Conservation (phyloP, 2,797 vertebrate species). For the Hippopotamyrus pictus region DNA sequence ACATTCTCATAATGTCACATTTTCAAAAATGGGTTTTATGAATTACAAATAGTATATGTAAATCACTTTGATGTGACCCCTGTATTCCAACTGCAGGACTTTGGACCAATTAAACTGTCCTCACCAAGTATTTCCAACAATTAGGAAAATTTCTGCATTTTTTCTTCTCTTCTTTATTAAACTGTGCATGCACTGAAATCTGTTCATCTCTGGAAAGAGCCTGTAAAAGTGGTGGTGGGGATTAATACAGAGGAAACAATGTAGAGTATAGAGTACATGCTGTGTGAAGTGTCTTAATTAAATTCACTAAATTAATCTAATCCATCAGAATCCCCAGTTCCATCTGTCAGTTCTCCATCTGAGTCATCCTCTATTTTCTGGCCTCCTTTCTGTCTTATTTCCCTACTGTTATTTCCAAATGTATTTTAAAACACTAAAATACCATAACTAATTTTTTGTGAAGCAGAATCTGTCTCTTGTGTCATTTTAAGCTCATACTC, state of each 20-base stretch:
- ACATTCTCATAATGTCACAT: background rate
- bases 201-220: background rate
- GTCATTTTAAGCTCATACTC: background rate
- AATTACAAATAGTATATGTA: background rate
- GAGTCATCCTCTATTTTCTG: background rate
- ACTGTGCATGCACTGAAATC: background rate
- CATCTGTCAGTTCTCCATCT: background rate
- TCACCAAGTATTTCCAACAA: background rate
- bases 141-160: background rate
- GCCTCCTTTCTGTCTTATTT: background rate
- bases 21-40: background rate
- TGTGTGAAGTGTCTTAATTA: background rate
- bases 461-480: background rate
- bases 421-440: background rate
- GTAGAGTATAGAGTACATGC: background rate
- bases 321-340: background rate
- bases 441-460: background rate
- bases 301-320: slow-evolving; percentile 8
- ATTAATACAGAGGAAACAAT: background rate
- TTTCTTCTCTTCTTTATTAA: background rate
- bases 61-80: background rate
- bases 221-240: background rate
- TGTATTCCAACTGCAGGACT: background rate
- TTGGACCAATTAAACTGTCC: background rate
- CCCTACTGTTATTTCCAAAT: background rate